These are phyloP conservation scores for Limnephilus lunatus DNA, from an alignment of 2,888 invertebrate genomes.

Conservation along the genomic window DNA sequence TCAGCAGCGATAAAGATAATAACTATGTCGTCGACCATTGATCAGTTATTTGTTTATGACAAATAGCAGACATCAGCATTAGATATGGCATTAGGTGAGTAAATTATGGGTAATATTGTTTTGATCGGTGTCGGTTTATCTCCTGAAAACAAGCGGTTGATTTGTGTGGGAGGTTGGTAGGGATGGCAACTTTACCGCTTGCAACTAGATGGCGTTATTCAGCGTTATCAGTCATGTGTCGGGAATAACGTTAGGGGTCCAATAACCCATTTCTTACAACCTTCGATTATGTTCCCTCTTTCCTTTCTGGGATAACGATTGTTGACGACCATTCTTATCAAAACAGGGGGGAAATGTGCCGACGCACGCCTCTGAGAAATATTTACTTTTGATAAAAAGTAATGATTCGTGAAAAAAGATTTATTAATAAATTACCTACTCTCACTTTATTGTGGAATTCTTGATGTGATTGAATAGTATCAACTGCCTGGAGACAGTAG, in stretches of 20 bases:
- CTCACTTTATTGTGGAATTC: background rate
- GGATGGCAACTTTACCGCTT: background rate
- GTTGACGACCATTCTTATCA: slow-evolving; percentile 2
- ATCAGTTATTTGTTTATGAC: background rate
- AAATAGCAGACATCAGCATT: background rate
- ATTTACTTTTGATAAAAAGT: background rate
- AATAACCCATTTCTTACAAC: slow-evolving; percentile 9
- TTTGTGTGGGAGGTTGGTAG: background rate
- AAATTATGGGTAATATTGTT: background rate
- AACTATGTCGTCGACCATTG: background rate
- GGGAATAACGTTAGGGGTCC: background rate
- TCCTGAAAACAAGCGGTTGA: background rate
- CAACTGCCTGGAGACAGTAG: background rate
- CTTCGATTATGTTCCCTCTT: background rate
- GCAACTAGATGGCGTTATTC: slow-evolving; percentile 6
- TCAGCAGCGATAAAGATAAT: background rate
- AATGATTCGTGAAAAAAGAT: background rate
- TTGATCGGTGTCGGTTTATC: background rate
- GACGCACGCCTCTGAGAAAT: background rate
- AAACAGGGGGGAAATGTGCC: background rate
- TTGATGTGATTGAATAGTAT: background rate
- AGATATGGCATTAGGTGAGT: background rate
- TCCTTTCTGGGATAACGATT: background rate
- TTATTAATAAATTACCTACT: background rate
- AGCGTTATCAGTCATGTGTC: background rate